Conservation (phyloP, 2,888 invertebrate species). For the Sminthurinus aureus region DNA sequence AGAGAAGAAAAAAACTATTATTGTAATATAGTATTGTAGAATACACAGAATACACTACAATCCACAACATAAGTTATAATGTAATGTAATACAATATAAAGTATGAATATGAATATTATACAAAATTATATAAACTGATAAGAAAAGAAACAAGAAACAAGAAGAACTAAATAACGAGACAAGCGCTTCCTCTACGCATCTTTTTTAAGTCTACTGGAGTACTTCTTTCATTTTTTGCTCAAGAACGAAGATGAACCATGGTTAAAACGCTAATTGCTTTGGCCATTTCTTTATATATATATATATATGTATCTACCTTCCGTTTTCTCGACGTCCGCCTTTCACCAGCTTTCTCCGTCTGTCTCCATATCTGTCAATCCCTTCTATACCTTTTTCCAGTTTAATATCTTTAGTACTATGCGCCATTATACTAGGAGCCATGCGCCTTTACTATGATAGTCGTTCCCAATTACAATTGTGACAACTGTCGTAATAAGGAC, state of each 20-base stretch:
- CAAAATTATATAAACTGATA: not conserved
- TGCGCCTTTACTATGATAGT: not conserved
- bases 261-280: constrained; percentile 25
- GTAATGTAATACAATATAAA: too few species aligned
- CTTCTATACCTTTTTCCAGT: not conserved
- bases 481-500: not conserved
- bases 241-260: constrained; percentile 34
- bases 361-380: not conserved
- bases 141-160: constrained; percentile 22
- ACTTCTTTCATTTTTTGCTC: constrained; percentile 49
- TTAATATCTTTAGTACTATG: not conserved
- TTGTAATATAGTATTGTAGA: not conserved
- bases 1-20: not conserved
- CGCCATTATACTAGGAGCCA: too few species aligned
- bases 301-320: not conserved
- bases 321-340: not conserved
- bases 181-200: constrained; percentile 47
- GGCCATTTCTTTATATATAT: constrained; percentile 23
- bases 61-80: too few species aligned
- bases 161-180: constrained; percentile 24
- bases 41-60: too few species aligned
- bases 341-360: constrained; percentile 13
- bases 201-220: constrained; percentile 38
- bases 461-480: not conserved
- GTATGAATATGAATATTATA: not conserved